Percentiles rank a stretch among this genome's conserved stretches.
Evolutionary conservation across 2,113 vertebrate species (phyloP).

Genomic region (Muntiacus muntjak): DNA sequence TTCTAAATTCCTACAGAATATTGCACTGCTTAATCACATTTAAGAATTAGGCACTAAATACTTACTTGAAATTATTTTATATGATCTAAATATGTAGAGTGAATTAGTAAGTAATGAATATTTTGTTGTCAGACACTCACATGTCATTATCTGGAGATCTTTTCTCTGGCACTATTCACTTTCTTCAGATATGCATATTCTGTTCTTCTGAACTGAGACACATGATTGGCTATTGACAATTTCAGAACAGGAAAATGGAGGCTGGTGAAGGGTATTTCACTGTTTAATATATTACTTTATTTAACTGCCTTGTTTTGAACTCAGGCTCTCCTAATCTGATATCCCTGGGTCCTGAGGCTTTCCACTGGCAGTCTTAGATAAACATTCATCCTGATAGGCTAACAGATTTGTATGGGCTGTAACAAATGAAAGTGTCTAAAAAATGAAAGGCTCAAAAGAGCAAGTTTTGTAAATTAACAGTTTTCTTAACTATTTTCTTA

Average conservation of each 20-base stretch:
- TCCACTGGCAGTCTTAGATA: neutral
- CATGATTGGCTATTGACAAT: neutral
- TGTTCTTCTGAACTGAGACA: neutral
- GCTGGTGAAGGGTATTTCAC: neutral
- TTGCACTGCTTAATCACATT: neutral
- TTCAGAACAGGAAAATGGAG: neutral
- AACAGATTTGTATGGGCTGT: neutral
- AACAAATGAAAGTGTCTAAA: neutral
- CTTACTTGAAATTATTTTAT: neutral
- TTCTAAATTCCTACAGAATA: neutral
- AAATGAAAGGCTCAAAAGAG: neutral
- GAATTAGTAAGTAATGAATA: neutral
- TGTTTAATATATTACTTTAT: neutral
- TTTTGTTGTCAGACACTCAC: neutral
- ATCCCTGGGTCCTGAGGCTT: neutral
- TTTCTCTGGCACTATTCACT: neutral
- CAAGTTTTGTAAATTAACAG: neutral
- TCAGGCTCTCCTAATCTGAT: neutral
- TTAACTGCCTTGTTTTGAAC: neutral
- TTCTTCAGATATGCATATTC: neutral
- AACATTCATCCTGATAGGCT: neutral
- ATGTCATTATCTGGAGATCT: neutral
- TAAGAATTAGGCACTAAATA: neutral
- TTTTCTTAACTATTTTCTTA: neutral
- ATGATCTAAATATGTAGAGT: neutral